phyloP scores from a whole-genome alignment of 92 coral and sea anemone species.

The Umimayanthus chanpuru region DNA sequence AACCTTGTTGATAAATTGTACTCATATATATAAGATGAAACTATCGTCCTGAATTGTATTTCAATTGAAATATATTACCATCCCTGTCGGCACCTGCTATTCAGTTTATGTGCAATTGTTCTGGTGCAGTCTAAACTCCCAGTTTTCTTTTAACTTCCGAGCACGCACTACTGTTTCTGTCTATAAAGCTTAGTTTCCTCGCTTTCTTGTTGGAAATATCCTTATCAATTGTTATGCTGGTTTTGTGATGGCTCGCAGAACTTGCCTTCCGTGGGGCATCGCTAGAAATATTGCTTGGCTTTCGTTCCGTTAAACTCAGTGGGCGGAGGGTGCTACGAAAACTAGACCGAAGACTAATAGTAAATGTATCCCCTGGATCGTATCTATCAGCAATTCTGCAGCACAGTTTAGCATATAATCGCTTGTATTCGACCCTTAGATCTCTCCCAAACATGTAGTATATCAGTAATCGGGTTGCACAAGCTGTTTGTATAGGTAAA shows the following conservation, averaged over 20 bases:
- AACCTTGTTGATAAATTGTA: background rate
- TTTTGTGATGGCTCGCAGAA: background rate
- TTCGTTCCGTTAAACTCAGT: background rate
- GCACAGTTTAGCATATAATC: background rate
- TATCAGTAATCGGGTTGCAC: slow-evolving; percentile 48
- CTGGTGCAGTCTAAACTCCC: background rate
- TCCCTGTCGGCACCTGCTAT: background rate
- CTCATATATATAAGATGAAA: background rate
- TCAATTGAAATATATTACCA: background rate
- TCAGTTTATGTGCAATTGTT: background rate
- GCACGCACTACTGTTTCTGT: background rate
- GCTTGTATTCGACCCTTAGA: slow-evolving; percentile 22
- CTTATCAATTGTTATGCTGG: background rate
- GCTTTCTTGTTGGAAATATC: background rate
- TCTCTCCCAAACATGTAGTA: slow-evolving; percentile 40
- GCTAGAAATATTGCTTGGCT: background rate
- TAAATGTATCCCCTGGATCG: background rate
- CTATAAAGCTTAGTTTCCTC: background rate
- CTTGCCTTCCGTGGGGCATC: too few species aligned
- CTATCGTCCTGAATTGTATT: background rate
- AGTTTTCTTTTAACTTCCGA: background rate
- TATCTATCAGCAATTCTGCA: background rate
- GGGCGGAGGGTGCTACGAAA: background rate
- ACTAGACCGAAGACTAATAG: background rate
- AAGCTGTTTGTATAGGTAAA: slow-evolving; percentile 42